Conservation (phyloP, 2,888 invertebrate species). For the Pomacea canaliculata region DNA sequence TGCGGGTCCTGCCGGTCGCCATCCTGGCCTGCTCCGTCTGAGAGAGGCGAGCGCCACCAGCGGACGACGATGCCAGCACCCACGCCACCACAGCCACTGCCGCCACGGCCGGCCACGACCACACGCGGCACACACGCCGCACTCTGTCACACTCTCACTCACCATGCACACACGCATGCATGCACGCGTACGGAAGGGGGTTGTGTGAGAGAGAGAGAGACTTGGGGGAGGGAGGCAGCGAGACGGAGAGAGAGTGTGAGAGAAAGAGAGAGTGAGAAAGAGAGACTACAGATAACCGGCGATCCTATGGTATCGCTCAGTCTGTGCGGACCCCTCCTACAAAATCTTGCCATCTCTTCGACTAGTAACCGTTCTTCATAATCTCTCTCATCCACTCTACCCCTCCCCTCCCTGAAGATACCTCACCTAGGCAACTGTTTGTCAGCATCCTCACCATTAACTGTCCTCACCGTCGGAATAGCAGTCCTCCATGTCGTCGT, state of each 20-base stretch:
- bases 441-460: too few relatives aligned
- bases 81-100: too few relatives aligned
- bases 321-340: neutral
- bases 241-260: neutral
- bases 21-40: neutral
- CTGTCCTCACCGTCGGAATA: too few relatives aligned
- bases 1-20: slow-evolving; percentile 2
- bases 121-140: too few relatives aligned
- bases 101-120: too few relatives aligned
- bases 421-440: too few relatives aligned
- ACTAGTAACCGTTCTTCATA: too few relatives aligned
- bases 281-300: neutral
- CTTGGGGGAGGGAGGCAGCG: neutral
- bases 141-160: too few relatives aligned
- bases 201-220: neutral
- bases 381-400: too few relatives aligned
- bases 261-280: neutral
- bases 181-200: neutral
- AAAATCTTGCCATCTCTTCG: neutral
- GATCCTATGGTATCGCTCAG: neutral
- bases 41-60: neutral
- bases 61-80: too few relatives aligned
- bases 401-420: too few relatives aligned
- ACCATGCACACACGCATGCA: neutral
- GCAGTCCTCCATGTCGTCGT: too few relatives aligned